Percentiles rank a stretch among this genome's conserved stretches.
These are phyloP conservation scores for Mirounga angustirostris DNA, from an alignment of 2,113 vertebrate genomes.

Conservation along the genomic window DNA sequence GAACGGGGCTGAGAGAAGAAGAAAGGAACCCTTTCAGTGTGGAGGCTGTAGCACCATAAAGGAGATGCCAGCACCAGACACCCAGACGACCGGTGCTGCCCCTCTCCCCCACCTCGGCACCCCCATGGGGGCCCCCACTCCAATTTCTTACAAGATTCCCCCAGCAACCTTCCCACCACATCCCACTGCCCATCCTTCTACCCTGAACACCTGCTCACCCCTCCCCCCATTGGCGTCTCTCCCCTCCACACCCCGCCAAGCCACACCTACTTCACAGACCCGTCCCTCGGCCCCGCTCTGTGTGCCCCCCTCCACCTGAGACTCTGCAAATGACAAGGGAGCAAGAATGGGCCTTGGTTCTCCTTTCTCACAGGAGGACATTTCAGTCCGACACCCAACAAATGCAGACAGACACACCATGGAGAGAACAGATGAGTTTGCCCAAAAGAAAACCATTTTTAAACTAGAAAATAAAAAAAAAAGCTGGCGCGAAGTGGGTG, in stretches of 20 bases:
- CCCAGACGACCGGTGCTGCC: neutral
- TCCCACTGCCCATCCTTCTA: neutral
- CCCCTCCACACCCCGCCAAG: neutral
- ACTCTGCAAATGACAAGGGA: neutral
- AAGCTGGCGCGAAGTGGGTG: neutral
- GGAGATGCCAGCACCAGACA: neutral
- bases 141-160: neutral
- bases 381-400: neutral
- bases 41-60: neutral
- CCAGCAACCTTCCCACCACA: neutral
- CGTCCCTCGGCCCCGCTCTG: fast-evolving
- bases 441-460: neutral
- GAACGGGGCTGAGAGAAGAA: neutral
- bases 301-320: neutral
- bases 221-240: too few relatives aligned
- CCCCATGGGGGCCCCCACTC: neutral
- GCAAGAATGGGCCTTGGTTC: neutral
- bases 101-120: neutral
- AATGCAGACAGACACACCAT: neutral
- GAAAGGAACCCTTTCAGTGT: neutral
- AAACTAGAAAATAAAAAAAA: neutral
- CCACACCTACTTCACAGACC: neutral
- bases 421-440: neutral
- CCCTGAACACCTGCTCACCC: fast-evolving
- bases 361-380: neutral